These are phyloP conservation scores for Lithophane leautieri DNA, from an alignment of 2,888 invertebrate genomes.

Conservation along the genomic window DNA sequence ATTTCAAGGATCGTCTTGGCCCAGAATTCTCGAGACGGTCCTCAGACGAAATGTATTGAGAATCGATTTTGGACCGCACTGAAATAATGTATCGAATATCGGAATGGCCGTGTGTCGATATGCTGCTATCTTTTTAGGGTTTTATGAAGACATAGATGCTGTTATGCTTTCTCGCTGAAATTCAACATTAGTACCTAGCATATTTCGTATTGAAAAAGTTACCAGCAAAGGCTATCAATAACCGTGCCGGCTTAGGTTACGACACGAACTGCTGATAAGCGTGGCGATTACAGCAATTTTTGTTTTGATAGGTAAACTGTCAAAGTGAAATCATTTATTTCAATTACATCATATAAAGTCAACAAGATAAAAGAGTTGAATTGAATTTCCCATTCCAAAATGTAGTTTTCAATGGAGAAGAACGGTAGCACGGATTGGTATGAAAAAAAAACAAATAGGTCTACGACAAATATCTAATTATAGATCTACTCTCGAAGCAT, in stretches of 20 bases:
- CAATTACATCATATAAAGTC: too few relatives aligned
- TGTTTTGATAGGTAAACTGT: not conserved
- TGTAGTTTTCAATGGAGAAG: not conserved
- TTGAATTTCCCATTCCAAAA: not conserved
- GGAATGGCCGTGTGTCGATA: conserved; percentile 12
- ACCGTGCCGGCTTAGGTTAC: not conserved
- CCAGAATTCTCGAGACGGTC: conserved; percentile 46
- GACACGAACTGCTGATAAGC: not conserved
- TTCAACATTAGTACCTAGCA: not conserved
- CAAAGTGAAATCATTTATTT: not conserved
- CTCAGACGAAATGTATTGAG: conserved; percentile 53
- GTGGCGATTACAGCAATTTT: too few relatives aligned
- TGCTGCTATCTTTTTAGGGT: not conserved
- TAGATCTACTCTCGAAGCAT: too few relatives aligned
- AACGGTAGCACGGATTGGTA: not conserved
- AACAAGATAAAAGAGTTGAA: too few relatives aligned
- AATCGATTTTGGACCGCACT: conserved; percentile 37
- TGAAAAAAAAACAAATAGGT: not conserved
- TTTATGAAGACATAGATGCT: not conserved
- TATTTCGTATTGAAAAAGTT: not conserved
- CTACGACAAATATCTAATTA: too few relatives aligned
- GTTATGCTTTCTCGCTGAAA: not conserved
- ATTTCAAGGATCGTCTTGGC: conserved; percentile 49
- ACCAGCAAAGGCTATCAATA: not conserved
- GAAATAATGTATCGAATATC: conserved; percentile 49